phyloP scores from a whole-genome alignment of 2,797 vertebrate genomes.

The Melanotaenia pygmaea region DNA sequence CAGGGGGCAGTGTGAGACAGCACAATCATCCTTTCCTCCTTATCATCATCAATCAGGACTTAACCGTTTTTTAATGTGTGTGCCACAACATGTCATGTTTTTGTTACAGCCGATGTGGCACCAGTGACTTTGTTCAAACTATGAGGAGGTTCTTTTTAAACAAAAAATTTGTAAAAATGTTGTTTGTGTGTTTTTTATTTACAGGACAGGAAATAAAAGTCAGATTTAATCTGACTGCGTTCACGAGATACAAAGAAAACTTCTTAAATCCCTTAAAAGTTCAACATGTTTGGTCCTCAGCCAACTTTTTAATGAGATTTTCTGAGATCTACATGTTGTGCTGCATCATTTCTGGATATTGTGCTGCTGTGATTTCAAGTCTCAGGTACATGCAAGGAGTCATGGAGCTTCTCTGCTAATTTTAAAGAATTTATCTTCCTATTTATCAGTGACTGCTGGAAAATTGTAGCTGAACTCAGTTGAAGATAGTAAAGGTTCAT shows the following conservation, averaged over 20 bases:
- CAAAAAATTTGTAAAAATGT: not conserved
- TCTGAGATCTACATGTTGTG: not conserved
- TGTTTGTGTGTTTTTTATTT: not conserved
- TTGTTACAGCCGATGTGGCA: not conserved
- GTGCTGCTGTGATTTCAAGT: not conserved
- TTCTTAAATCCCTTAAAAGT: not conserved
- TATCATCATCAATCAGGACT: not conserved
- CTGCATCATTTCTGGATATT: not conserved
- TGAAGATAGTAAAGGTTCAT: no score
- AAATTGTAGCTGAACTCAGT: no score
- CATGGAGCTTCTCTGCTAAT: not conserved
- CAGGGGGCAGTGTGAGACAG: slow-evolving; percentile 67
- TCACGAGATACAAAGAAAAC: not conserved
- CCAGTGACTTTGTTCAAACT: not conserved
- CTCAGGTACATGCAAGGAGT: not conserved
- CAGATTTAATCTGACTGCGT: not conserved
- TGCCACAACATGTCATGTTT: not conserved
- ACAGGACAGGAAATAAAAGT: slow-evolving; percentile 3
- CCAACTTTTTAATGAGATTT: not conserved
- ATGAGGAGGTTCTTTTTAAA: not conserved
- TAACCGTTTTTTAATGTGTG: not conserved
- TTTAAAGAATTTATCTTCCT: no score
- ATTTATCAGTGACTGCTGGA: no score
- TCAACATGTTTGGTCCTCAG: not conserved
- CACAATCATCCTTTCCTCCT: not conserved